Percentiles rank a stretch among this genome's conserved stretches.
These are phyloP conservation scores for Eumeta japonica DNA, from an alignment of 1,140 invertebrate species.

Conservation along the genomic window DNA sequence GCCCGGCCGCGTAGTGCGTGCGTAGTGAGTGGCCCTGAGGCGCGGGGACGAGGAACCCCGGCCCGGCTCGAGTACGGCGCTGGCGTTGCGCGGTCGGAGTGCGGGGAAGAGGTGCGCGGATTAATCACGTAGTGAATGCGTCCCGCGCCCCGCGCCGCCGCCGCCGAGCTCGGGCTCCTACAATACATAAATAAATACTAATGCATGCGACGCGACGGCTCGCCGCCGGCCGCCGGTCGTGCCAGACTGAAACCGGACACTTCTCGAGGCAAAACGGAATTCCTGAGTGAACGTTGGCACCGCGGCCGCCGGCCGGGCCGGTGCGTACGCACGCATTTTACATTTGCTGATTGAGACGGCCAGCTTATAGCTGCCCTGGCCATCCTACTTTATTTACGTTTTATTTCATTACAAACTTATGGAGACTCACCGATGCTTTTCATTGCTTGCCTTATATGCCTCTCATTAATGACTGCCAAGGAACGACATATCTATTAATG, in stretches of 20 bases:
- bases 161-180: slow-evolving; percentile 44
- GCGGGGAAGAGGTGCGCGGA: slow-evolving; percentile 30
- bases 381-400: too few species aligned
- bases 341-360: too few species aligned
- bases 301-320: slow-evolving; percentile 22
- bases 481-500: too few species aligned
- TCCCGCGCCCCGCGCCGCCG: slow-evolving; percentile 30
- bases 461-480: too few species aligned
- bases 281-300: slow-evolving; percentile 50
- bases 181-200: slow-evolving; percentile 53
- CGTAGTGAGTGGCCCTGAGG: slow-evolving; percentile 54
- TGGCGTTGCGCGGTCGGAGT: slow-evolving; percentile 25
- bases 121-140: slow-evolving; percentile 56
- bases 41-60: slow-evolving; percentile 53
- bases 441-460: too few species aligned
- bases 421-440: too few species aligned
- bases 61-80: slow-evolving; percentile 46
- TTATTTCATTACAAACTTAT: too few species aligned
- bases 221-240: slow-evolving; percentile 40
- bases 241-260: slow-evolving; percentile 54
- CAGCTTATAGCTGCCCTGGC: too few species aligned
- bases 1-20: slow-evolving; percentile 40
- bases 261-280: slow-evolving; percentile 51
- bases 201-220: slow-evolving; percentile 31
- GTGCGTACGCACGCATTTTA: too few species aligned